Percentiles rank a stretch among this genome's conserved stretches.
Conservation (phyloP, 2,113 vertebrate species). For the Elephantulus edwardii region DNA sequence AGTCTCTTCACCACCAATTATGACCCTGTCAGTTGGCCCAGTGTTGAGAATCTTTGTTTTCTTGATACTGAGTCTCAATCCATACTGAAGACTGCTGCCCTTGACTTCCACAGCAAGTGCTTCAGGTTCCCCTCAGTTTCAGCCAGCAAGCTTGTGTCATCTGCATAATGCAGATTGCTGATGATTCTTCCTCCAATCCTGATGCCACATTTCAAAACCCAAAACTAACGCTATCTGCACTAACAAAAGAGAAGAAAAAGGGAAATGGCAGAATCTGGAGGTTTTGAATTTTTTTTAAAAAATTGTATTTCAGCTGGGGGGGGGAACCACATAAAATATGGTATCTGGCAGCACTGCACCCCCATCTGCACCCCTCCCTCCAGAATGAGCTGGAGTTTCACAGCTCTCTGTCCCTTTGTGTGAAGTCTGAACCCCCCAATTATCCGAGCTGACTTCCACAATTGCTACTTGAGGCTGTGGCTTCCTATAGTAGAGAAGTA, state of each 20-base stretch:
- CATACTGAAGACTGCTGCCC: no score
- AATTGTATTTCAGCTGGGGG: not conserved
- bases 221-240: not conserved
- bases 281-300: not conserved
- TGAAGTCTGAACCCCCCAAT: accelerated
- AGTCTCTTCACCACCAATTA: no score
- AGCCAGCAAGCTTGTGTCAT: no score
- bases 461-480: not conserved
- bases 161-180: no score
- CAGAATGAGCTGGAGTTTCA: accelerated
- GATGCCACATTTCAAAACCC: not conserved
- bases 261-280: not conserved
- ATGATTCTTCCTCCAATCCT: no score
- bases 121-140: no score
- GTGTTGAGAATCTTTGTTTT: no score
- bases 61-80: no score
- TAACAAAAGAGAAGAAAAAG: not conserved
- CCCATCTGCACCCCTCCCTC: no score
- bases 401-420: not conserved
- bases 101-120: no score
- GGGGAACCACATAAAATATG: not conserved
- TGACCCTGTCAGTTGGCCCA: no score
- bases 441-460: not conserved
- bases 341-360: not conserved
- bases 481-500: conserved; percentile 29